Base-by-base conservation (phyloP, 2,113 vertebrate species). In the Nyctibius bracteatus region DNA sequence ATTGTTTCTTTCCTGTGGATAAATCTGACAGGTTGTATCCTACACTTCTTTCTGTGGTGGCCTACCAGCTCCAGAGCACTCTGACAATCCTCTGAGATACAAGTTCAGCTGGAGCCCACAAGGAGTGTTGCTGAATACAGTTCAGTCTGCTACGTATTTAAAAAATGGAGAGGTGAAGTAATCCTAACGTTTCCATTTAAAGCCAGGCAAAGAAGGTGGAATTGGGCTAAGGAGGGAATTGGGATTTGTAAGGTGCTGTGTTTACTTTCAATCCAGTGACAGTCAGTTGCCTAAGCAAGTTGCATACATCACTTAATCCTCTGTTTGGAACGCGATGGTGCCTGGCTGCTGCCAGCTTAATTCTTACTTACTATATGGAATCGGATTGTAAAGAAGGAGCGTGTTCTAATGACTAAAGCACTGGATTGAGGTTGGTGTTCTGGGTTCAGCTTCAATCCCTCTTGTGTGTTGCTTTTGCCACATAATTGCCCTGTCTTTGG, bases 41-140 rank as follows among this genome's bases (percentile, higher is more conserved):
- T 99, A 99, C 79, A 97, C 97, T 75, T 99, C 99, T 30, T 99
- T 99, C 97, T 99, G 99, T 2, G 99, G 99, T 25, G 99, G 99
- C 12, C 97, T 99, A 21, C 99, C 99, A 61, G 98, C 99, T 89
- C 99, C 99, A 3, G 99, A 99, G 89, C 98, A 98, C 92, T 99
- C 99, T 7, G 98, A 99, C 94, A 99, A 99, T 84, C 99, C 99
- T 63, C 98, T 99, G 73, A 98, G 99, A 81, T 99, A 99, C 97
- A 99, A 99, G 97, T 99, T 99, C 97, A 99, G 99, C 97, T 99
- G 99, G 99, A 99, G 98, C 96, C 99, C 99, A 0, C 98, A 98
- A 43, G 98, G 99, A 47, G 99, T 99, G 74, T 96, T 99, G 65
- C 97, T 99, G 86, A 99, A 99, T 95, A 98, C 99, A n/a, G 90